Percentiles rank a stretch among this genome's conserved stretches.
Conservation (phyloP, 2,888 invertebrate genomes). For the Myathropa florea region DNA sequence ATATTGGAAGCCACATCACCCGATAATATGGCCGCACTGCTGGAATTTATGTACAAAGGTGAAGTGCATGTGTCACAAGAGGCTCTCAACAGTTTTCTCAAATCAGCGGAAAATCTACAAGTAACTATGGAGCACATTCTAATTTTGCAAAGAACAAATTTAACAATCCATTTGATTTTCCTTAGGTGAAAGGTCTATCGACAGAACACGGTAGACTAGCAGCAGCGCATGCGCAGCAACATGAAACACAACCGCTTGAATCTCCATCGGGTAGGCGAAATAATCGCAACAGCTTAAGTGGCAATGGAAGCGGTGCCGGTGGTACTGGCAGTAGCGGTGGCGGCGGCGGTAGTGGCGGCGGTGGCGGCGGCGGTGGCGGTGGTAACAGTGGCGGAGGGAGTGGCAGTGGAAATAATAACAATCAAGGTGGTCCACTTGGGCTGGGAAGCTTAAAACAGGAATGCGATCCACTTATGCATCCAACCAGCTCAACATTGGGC, state of each 20-base stretch:
- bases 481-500: conserved; percentile 77
- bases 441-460: conserved; percentile 79
- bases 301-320: conserved; percentile 79
- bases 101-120: conserved; percentile 94
- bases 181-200: conserved; percentile 88
- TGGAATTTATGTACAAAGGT: conserved; percentile 97
- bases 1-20: conserved; percentile 94
- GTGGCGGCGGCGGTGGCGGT: conserved; percentile 73
- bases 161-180: conserved; percentile 1
- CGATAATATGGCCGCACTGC: conserved; percentile 93
- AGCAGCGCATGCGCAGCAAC: conserved; percentile 80
- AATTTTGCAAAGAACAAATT: neutral
- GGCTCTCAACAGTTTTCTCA: conserved; percentile 93
- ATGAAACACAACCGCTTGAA: conserved; percentile 78
- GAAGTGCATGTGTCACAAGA: conserved; percentile 96
- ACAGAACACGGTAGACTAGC: conserved; percentile 85
- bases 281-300: conserved; percentile 79
- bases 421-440: conserved; percentile 72
- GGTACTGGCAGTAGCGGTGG: conserved; percentile 77
- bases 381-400: conserved; percentile 50
- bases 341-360: conserved; percentile 70
- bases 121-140: conserved; percentile 79
- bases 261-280: conserved; percentile 80
- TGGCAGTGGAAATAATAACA: conserved; percentile 72
- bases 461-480: conserved; percentile 80